A percentile compares a stretch with the other conserved stretches of the same genome.
These are phyloP conservation scores for Oenanthe melanoleuca DNA, from an alignment of 2,113 vertebrate genomes.

Conservation along the genomic window DNA sequence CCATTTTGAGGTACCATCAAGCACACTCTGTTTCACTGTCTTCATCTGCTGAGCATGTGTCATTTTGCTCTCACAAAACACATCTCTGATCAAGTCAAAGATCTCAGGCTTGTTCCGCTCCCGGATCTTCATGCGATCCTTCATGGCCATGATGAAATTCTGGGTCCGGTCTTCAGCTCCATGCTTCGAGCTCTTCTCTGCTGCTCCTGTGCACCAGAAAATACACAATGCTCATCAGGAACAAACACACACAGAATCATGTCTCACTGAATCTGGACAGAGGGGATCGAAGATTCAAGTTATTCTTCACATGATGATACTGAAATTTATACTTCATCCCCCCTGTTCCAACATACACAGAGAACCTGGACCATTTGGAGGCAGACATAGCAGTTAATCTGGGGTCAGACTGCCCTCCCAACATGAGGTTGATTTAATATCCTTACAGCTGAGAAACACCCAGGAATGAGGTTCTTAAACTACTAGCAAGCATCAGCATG, in stretches of 20 bases:
- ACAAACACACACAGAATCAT: not conserved
- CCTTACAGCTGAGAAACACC: not conserved
- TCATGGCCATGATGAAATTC: slow-evolving; percentile 99
- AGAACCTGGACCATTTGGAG: not conserved
- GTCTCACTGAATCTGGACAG: not conserved
- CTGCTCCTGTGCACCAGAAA: slow-evolving; percentile 82
- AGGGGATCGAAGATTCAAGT: not conserved
- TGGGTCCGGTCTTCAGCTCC: slow-evolving; percentile 96
- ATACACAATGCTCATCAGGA: not conserved
- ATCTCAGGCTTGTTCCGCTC: slow-evolving; percentile 98
- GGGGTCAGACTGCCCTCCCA: not conserved
- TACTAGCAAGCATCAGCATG: not conserved
- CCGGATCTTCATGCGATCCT: slow-evolving; percentile 98
- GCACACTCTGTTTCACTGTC: slow-evolving; percentile 94
- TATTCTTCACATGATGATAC: not conserved
- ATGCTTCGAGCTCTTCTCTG: slow-evolving; percentile 96
- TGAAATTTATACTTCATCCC: not conserved
- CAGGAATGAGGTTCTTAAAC: not conserved
- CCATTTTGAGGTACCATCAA: slow-evolving; percentile 99
- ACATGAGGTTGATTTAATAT: not conserved
- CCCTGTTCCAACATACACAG: not conserved
- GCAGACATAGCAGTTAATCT: not conserved
- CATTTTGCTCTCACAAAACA: slow-evolving; percentile 87
- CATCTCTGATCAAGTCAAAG: slow-evolving; percentile 94
- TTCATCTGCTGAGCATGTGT: slow-evolving; percentile 96